phyloP scores from a whole-genome alignment of 2,888 invertebrate genomes.

The Eupithecia insigniata region DNA sequence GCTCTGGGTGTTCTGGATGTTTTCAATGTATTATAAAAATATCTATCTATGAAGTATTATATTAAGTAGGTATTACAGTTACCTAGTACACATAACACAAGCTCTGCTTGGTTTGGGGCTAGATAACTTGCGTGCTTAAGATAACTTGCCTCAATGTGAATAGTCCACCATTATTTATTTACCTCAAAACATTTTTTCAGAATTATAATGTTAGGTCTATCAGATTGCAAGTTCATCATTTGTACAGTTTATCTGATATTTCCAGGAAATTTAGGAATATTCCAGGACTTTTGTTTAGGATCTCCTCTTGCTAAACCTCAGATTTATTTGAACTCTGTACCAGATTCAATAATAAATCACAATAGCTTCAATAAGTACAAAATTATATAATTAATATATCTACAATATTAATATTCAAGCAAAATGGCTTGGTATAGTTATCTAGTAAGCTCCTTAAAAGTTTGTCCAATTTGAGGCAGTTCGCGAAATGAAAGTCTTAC shows the following conservation, averaged over 20 bases:
- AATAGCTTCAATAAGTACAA: not conserved
- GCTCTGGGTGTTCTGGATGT: too few species aligned
- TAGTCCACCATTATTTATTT: too few species aligned
- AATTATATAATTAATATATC: too few species aligned
- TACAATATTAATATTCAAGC: not conserved
- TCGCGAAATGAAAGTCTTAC: conserved; percentile 4
- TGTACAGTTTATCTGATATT: not conserved
- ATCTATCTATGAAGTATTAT: too few species aligned
- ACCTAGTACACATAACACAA: too few species aligned
- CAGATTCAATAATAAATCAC: not conserved
- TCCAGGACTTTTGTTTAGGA: not conserved
- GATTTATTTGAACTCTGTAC: not conserved
- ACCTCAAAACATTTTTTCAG: not conserved
- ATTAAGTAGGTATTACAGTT: too few species aligned
- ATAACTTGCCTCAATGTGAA: too few species aligned
- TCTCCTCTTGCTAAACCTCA: not conserved
- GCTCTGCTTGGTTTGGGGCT: too few species aligned
- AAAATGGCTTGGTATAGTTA: conserved; percentile 20
- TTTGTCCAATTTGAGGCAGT: conserved; percentile 18
- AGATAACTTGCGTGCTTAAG: too few species aligned
- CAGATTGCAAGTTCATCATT: not conserved
- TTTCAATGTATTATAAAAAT: too few species aligned
- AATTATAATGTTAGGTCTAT: not conserved
- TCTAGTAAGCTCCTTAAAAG: conserved; percentile 21
- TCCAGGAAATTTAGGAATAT: not conserved